These are phyloP conservation scores for Lydus trimaculatus DNA, from an alignment of 2,888 invertebrate species.

Conservation along the genomic window DNA sequence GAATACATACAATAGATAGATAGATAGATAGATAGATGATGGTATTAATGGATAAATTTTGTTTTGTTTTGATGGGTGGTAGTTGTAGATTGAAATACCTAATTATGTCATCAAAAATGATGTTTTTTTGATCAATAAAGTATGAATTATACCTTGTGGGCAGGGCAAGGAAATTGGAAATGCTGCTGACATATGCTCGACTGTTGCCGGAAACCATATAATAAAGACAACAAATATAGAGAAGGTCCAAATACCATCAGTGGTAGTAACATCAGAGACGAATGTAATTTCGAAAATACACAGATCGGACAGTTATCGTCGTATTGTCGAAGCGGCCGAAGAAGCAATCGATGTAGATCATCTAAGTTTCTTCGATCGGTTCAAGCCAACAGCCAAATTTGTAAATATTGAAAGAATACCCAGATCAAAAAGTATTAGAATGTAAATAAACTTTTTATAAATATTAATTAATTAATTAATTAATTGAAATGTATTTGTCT, in stretches of 20 bases:
- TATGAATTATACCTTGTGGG: conserved; percentile 58
- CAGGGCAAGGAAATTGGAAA: conserved; percentile 62
- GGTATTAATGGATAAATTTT: not conserved
- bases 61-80: not conserved
- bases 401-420: conserved; percentile 58
- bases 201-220: conserved; percentile 56
- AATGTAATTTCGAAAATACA: conserved; percentile 65
- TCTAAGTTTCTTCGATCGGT: conserved; percentile 56
- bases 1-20: too few species aligned
- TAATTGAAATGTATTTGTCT: not conserved
- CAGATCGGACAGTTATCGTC: conserved; percentile 63
- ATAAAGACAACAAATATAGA: conserved; percentile 47
- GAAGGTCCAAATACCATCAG: conserved; percentile 58
- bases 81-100: conserved; percentile 4
- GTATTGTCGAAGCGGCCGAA: conserved; percentile 57
- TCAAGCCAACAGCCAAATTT: conserved; percentile 56
- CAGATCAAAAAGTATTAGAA: conserved; percentile 54
- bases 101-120: conserved; percentile 7
- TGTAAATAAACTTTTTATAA: conserved; percentile 46
- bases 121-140: conserved; percentile 14
- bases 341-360: conserved; percentile 45
- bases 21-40: too few species aligned
- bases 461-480: not conserved
- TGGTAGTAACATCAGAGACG: conserved; percentile 52
- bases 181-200: conserved; percentile 65